Evolutionary conservation across 2,888 invertebrate genomes (phyloP).

Genomic region (Cephus sareptanus): DNA sequence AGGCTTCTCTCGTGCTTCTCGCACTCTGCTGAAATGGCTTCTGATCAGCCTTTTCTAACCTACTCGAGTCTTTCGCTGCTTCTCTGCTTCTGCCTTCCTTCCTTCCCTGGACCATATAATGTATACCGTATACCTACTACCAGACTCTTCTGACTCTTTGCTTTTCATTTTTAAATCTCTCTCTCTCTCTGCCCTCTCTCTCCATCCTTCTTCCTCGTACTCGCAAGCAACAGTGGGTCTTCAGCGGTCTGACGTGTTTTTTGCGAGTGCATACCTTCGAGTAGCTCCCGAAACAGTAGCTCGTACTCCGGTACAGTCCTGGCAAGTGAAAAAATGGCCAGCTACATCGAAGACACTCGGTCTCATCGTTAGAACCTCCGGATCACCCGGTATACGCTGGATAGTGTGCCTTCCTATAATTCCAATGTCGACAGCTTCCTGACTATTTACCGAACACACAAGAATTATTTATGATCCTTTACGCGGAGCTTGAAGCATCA

Average conservation of each 20-base stretch:
- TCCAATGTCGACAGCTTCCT: neutral
- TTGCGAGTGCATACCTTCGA: slow-evolving; percentile 65
- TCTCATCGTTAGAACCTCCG: neutral
- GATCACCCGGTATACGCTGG: slow-evolving; percentile 3
- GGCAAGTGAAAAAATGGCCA: slow-evolving; percentile 55
- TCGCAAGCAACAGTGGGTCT: slow-evolving; percentile 38
- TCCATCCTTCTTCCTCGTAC: slow-evolving; percentile 24
- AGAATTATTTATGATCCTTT: neutral
- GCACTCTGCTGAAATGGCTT: slow-evolving; percentile 6
- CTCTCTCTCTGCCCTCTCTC: slow-evolving; percentile 18
- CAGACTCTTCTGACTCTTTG: slow-evolving; percentile 18
- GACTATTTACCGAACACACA: neutral
- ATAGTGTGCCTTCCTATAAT: slow-evolving; percentile 13
- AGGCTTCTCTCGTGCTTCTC: slow-evolving; percentile 7
- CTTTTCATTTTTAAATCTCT: slow-evolving; percentile 1
- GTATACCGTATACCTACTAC: slow-evolving; percentile 19
- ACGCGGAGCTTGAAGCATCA: neutral
- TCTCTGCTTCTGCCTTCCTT: neutral
- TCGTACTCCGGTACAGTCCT: slow-evolving; percentile 61
- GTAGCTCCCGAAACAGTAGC: slow-evolving; percentile 67
- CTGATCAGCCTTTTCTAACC: slow-evolving; percentile 33
- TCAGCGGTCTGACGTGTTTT: slow-evolving; percentile 66
- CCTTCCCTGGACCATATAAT: slow-evolving; percentile 9
- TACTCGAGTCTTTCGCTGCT: slow-evolving; percentile 29
- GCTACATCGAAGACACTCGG: neutral